Conservation (phyloP, 2,113 vertebrate species). For the Ondatra zibethicus region DNA sequence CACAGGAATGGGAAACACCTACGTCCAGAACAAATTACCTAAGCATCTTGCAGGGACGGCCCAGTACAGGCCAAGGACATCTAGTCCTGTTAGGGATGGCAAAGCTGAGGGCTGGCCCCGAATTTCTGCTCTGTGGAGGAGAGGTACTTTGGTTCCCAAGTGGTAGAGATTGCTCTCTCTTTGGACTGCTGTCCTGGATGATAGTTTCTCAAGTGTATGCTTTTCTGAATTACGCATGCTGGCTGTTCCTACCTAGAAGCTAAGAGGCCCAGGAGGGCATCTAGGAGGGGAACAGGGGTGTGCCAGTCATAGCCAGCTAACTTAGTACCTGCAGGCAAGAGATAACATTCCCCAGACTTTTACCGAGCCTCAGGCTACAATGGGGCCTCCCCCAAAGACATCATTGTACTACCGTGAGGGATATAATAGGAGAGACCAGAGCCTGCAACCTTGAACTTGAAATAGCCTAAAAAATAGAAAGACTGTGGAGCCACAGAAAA, state of each 20-base stretch:
- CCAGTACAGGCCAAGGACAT: neutral
- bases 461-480: conserved; percentile 32
- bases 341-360: neutral
- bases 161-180: neutral
- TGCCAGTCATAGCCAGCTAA: neutral
- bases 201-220: neutral
- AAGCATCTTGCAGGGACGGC: neutral
- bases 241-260: neutral
- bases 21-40: neutral
- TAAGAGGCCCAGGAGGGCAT: neutral
- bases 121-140: neutral
- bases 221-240: neutral
- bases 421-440: neutral
- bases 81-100: neutral
- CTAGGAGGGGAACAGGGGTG: neutral
- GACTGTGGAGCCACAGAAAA: conserved; percentile 10
- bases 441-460: neutral
- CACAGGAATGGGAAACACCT: neutral
- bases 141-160: neutral
- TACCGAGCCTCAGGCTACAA: neutral
- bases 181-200: neutral
- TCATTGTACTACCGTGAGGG: neutral
- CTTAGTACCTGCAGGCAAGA: neutral
- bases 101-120: neutral
- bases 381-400: neutral